These are phyloP conservation scores for Pediacus dermestoides DNA, from an alignment of 2,888 invertebrate genomes.

Conservation along the genomic window DNA sequence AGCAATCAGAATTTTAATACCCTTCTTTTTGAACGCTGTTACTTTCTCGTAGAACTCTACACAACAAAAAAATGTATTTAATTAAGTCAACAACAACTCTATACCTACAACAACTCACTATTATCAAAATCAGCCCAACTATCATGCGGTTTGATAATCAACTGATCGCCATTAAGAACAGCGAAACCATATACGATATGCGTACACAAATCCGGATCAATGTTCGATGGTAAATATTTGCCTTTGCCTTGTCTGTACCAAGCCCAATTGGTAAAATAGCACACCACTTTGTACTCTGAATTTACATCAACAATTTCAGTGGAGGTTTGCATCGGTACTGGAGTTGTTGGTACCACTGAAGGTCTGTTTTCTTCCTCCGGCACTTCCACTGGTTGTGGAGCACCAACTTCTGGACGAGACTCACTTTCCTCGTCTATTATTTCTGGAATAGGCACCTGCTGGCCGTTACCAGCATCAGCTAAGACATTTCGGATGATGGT, in stretches of 20 bases:
- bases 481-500: constrained; percentile 72
- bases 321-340: constrained; percentile 19
- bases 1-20: constrained; percentile 79
- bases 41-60: constrained; percentile 84
- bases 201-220: constrained; percentile 81
- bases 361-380: constrained; percentile 20
- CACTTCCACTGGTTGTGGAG: constrained; percentile 23
- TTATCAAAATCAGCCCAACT: constrained; percentile 88
- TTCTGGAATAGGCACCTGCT: constrained; percentile 27
- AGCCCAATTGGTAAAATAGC: constrained; percentile 93
- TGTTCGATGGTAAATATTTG: constrained; percentile 77
- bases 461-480: constrained; percentile 50
- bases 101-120: constrained; percentile 53
- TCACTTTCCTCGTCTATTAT: constrained; percentile 23
- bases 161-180: constrained; percentile 69
- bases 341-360: constrained; percentile 19
- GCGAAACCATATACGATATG: constrained; percentile 93
- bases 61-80: constrained; percentile 27
- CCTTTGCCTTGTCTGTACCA: constrained; percentile 85
- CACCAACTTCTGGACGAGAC: constrained; percentile 13
- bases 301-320: constrained; percentile 32
- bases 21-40: constrained; percentile 65
- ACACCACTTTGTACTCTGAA: constrained; percentile 70
- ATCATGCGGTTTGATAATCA: constrained; percentile 81
- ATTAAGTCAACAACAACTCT: constrained; percentile 11